A percentile compares a stretch with the other conserved stretches of the same genome.
Conservation (phyloP, 2,888 invertebrate genomes). For the Epirrhoe tristata region DNA sequence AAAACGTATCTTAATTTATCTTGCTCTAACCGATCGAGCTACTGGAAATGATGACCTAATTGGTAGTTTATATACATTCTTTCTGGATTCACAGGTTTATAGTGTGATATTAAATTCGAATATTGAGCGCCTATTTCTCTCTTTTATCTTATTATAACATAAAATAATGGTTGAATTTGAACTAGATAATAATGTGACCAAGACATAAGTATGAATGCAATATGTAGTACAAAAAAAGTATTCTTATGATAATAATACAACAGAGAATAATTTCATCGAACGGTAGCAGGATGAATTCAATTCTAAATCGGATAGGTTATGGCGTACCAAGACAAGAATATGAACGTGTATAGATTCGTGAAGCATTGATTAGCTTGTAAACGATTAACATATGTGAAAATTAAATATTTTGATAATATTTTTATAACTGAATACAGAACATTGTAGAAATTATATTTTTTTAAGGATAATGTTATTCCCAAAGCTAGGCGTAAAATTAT, state of each 20-base stretch:
- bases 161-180: background rate
- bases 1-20: too few relatives aligned
- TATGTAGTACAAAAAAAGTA: slow-evolving; percentile 2
- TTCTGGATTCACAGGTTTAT: too few relatives aligned
- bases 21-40: too few relatives aligned
- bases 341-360: slow-evolving; percentile 1
- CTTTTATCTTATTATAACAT: slow-evolving; percentile 12
- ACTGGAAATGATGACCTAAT: too few relatives aligned
- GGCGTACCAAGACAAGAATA: slow-evolving; percentile 18
- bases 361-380: background rate
- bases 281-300: slow-evolving; percentile 1
- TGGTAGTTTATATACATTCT: too few relatives aligned
- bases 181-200: slow-evolving; percentile 1
- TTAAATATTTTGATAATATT: background rate
- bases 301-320: slow-evolving; percentile 16
- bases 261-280: background rate
- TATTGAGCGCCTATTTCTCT: too few relatives aligned
- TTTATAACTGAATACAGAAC: background rate
- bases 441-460: slow-evolving; percentile 1
- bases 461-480: slow-evolving; percentile 27
- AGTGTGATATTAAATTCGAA: too few relatives aligned
- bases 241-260: background rate
- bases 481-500: slow-evolving; percentile 38
- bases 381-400: background rate
- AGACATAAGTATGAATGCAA: slow-evolving; percentile 6